Conservation (phyloP, 2,797 vertebrate genomes). For the Silurus lanzhouensis region DNA sequence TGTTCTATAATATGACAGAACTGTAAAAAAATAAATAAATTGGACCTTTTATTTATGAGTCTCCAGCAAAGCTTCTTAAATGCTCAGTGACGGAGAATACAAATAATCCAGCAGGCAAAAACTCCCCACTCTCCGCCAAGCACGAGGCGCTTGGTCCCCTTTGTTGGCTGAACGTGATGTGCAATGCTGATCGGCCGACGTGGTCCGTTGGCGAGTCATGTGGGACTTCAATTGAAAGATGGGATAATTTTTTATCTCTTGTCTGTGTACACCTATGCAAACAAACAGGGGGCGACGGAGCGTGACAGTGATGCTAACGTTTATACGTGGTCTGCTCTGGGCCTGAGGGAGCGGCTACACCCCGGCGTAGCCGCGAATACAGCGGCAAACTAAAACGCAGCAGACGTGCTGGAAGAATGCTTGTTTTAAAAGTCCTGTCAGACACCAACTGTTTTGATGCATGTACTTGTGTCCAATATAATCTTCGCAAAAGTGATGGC, state of each 20-base stretch:
- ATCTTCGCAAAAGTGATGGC: conserved; percentile 24
- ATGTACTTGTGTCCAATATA: conserved; percentile 16
- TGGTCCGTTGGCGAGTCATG: conserved; percentile 24
- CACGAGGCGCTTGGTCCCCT: conserved; percentile 41
- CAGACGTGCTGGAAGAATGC: conserved; percentile 4
- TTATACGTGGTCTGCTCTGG: conserved; percentile 27
- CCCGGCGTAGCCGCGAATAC: background rate
- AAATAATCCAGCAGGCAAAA: conserved; percentile 58
- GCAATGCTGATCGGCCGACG: conserved; percentile 34
- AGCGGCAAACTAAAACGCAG: conserved; percentile 15
- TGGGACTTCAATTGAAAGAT: conserved; percentile 48
- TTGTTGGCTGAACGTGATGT: conserved; percentile 56
- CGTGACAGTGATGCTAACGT: conserved; percentile 21
- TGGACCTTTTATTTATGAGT: conserved; percentile 27
- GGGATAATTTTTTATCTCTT: conserved; percentile 56
- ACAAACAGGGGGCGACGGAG: conserved; percentile 37
- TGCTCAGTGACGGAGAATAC: conserved; percentile 46
- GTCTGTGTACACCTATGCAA: conserved; percentile 54
- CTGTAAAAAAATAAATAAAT: conserved; percentile 9
- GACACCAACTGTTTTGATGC: conserved; percentile 29
- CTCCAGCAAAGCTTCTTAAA: conserved; percentile 51
- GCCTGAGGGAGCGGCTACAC: background rate
- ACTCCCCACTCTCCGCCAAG: conserved; percentile 26
- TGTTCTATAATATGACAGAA: conserved; percentile 17
- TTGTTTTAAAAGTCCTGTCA: conserved; percentile 31